Evolutionary conservation across 2,113 vertebrate genomes (phyloP).

Genomic region (Lycaon pictus): DNA sequence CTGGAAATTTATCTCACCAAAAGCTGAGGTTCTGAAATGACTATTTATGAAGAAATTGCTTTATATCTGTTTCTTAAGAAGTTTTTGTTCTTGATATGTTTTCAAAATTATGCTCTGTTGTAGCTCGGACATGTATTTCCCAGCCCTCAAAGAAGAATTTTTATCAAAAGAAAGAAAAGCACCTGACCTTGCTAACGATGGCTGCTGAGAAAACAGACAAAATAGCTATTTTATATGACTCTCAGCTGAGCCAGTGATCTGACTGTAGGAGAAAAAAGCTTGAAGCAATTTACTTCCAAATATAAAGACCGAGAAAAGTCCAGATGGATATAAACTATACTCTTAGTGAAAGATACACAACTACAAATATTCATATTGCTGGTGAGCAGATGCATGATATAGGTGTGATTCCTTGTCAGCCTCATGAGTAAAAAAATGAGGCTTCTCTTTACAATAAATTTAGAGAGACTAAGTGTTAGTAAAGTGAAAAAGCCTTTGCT

Average conservation of each 20-base stretch:
- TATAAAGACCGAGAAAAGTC: background rate
- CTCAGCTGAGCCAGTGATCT: background rate
- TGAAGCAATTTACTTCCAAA: conserved; percentile 33
- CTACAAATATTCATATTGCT: background rate
- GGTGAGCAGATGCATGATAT: background rate
- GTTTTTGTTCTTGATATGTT: background rate
- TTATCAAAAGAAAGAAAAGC: background rate
- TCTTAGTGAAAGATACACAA: background rate
- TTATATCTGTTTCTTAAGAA: background rate
- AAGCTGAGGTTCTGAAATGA: conserved; percentile 32
- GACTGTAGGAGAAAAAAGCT: background rate
- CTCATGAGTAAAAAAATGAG: background rate
- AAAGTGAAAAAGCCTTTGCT: background rate
- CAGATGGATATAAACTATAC: background rate
- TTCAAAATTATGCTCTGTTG: conserved; percentile 41
- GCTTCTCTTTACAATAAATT: background rate
- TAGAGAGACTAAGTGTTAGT: background rate
- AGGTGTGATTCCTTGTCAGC: background rate
- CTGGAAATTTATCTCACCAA: background rate
- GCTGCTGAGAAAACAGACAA: conserved; percentile 48
- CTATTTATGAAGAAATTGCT: conserved; percentile 15
- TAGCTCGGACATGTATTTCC: background rate
- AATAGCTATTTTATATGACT: background rate
- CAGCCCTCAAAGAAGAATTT: conserved; percentile 45
- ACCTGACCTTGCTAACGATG: background rate